A percentile compares a stretch with the other conserved stretches of the same genome.
Evolutionary conservation across 2,113 vertebrate genomes (phyloP).

Genomic region (Coracopsis vasa): DNA sequence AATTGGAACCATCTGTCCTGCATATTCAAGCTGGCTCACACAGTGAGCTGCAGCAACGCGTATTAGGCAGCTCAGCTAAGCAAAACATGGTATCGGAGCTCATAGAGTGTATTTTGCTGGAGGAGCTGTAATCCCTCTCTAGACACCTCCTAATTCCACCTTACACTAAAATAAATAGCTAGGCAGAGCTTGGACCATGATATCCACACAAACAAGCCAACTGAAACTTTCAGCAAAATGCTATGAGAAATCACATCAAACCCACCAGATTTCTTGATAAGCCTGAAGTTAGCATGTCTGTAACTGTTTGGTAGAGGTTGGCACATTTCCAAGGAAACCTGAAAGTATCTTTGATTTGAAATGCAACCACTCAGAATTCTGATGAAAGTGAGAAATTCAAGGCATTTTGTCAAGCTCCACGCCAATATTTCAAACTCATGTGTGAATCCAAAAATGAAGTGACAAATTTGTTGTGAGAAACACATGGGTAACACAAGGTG

Average conservation of each 20-base stretch:
- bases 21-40: background rate
- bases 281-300: background rate
- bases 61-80: background rate
- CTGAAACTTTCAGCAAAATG: background rate
- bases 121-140: background rate
- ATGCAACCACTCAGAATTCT: background rate
- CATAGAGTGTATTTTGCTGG: accelerated
- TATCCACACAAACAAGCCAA: background rate
- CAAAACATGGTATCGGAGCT: background rate
- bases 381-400: slow-evolving; percentile 6
- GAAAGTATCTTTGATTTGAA: background rate
- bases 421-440: background rate
- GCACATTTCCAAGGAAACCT: slow-evolving; percentile 10
- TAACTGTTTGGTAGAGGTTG: background rate
- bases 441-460: slow-evolving; percentile 18
- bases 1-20: background rate
- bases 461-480: background rate
- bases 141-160: background rate
- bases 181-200: background rate
- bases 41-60: accelerated
- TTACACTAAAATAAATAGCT: background rate
- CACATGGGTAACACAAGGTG: background rate
- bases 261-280: background rate
- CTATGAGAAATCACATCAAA: background rate
- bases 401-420: background rate